phyloP scores from a whole-genome alignment of 2,888 invertebrate genomes.

The Baronia brevicornis region DNA sequence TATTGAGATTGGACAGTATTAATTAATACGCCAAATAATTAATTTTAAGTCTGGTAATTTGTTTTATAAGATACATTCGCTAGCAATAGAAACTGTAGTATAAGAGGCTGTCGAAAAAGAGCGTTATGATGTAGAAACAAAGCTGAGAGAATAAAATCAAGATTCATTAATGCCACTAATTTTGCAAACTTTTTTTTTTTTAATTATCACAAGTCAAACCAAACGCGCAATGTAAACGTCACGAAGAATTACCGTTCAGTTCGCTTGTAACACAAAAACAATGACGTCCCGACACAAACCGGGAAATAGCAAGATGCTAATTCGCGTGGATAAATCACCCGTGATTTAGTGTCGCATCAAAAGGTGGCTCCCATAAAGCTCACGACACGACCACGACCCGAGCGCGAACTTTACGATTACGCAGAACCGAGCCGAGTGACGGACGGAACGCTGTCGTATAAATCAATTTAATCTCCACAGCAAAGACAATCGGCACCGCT shows the following conservation, averaged over 20 bases:
- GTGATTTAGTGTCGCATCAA: slow-evolving; percentile 57
- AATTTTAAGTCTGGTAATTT: no score
- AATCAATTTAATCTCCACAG: slow-evolving; percentile 64
- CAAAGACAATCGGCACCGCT: slow-evolving; percentile 57
- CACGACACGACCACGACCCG: slow-evolving; percentile 39
- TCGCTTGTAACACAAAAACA: neutral
- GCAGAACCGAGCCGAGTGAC: slow-evolving; percentile 52
- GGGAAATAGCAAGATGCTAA: slow-evolving; percentile 32
- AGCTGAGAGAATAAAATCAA: no score
- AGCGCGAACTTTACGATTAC: slow-evolving; percentile 50
- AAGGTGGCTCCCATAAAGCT: slow-evolving; percentile 37
- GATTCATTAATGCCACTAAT: no score
- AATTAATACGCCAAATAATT: no score
- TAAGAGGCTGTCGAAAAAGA: no score
- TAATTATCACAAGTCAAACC: neutral
- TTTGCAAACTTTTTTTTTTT: no score
- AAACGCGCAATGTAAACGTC: neutral
- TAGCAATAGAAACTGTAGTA: no score
- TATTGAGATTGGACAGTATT: no score
- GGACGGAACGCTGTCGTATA: slow-evolving; percentile 54
- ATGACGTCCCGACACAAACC: slow-evolving; percentile 17
- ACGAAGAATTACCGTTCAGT: neutral
- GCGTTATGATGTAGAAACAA: no score
- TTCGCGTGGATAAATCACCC: slow-evolving; percentile 40
- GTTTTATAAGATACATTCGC: no score